Evolutionary conservation across 2,113 vertebrate species (phyloP).

Genomic region (Rhea americana): DNA sequence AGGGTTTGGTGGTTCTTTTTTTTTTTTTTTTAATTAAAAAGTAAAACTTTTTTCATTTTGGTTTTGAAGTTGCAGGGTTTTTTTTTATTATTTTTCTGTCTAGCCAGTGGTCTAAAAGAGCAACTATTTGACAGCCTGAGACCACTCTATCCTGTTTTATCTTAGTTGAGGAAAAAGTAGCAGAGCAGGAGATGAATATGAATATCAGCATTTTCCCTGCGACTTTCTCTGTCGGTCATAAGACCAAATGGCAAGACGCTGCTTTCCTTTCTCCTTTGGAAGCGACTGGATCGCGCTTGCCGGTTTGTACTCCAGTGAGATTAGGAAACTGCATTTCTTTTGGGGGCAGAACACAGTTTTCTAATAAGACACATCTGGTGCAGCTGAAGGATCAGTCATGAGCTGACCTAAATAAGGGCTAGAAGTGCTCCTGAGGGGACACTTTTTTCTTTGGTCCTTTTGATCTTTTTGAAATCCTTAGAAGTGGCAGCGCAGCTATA

Average conservation of each 20-base stretch:
- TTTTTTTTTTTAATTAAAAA: background rate
- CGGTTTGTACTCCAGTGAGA: background rate
- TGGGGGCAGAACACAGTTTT: background rate
- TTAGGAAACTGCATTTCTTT: constrained; percentile 17
- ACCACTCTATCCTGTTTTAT: background rate
- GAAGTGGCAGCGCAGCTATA: background rate
- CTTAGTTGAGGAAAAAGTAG: constrained; percentile 38
- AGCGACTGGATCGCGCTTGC: background rate
- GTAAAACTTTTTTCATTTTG: background rate
- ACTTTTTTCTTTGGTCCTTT: constrained; percentile 5
- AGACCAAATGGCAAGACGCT: background rate
- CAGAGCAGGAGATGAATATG: background rate
- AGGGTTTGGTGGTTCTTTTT: background rate
- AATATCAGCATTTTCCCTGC: constrained; percentile 41
- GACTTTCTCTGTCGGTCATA: constrained; percentile 37
- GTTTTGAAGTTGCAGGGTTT: background rate
- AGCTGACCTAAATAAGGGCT: constrained; percentile 43
- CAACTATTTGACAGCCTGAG: background rate
- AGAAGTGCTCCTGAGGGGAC: constrained; percentile 44
- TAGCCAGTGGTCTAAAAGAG: background rate
- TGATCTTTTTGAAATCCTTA: constrained; percentile 38
- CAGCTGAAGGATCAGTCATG: constrained; percentile 18
- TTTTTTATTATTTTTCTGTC: background rate
- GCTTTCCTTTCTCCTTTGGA: constrained; percentile 15
- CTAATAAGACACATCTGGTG: constrained; percentile 44